Conservation (phyloP, 2,888 invertebrate genomes). For the Rotaria sp. region DNA sequence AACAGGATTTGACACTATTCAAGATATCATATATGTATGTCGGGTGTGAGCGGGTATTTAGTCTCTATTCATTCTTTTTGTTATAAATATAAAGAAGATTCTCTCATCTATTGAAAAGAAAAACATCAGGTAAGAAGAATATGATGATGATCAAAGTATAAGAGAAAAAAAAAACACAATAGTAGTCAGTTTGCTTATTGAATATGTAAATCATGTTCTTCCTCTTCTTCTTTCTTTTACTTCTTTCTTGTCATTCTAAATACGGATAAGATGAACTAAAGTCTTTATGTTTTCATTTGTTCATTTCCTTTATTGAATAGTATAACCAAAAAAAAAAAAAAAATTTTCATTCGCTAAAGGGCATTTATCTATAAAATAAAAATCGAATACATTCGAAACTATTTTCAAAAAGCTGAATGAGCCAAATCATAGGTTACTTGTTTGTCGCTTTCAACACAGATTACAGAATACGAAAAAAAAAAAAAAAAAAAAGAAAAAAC, state of each 20-base stretch:
- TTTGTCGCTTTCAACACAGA: background rate
- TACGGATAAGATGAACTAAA: constrained; percentile 3
- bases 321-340: background rate
- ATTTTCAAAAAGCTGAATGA: background rate
- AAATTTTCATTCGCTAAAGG: background rate
- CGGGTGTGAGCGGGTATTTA: background rate
- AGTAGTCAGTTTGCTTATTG: background rate
- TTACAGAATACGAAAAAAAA: too few relatives aligned
- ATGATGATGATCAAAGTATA: background rate
- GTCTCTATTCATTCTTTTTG: background rate
- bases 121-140: background rate
- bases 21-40: background rate
- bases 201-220: background rate
- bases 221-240: background rate
- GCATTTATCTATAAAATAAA: background rate
- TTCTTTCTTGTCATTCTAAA: background rate
- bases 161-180: background rate
- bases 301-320: background rate
- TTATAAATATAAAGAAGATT: background rate
- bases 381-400: background rate
- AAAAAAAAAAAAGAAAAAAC: too few relatives aligned
- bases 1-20: constrained; percentile 20
- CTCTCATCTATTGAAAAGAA: background rate
- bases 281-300: background rate
- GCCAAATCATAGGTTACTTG: background rate